phyloP scores from a whole-genome alignment of 1,140 invertebrate genomes.

The Hestina assimilis region DNA sequence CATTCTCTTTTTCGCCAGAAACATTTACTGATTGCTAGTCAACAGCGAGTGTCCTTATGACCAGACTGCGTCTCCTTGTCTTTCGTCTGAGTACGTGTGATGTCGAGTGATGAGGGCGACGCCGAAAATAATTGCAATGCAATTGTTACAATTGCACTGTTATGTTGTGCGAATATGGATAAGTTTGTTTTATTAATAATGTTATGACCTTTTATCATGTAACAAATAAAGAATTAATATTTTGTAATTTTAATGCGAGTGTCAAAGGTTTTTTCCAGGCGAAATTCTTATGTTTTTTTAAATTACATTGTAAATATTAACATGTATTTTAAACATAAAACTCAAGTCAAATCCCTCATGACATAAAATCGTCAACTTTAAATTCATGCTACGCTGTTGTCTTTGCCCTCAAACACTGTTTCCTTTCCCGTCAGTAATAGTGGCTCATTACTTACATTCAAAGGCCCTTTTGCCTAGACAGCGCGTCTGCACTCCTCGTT shows the following conservation, averaged over 20 bases:
- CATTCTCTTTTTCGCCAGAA: background rate
- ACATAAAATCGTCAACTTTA: background rate
- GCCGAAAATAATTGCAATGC: background rate
- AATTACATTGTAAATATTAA: too few relatives aligned
- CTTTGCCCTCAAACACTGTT: background rate
- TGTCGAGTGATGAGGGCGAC: background rate
- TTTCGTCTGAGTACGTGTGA: constrained; percentile 5
- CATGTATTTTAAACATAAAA: too few relatives aligned
- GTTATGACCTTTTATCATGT: too few relatives aligned
- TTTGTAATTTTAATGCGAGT: too few relatives aligned
- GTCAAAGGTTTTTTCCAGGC: too few relatives aligned
- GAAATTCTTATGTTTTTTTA: too few relatives aligned
- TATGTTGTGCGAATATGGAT: too few relatives aligned
- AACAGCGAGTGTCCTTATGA: background rate
- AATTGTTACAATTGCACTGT: too few relatives aligned
- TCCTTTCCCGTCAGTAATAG: background rate
- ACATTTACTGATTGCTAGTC: constrained; percentile 4
- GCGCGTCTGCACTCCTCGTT: background rate
- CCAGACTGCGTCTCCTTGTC: constrained; percentile 7
- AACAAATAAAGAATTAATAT: too few relatives aligned
- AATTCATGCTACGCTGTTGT: background rate
- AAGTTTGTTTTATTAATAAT: too few relatives aligned
- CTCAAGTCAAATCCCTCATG: too few relatives aligned
- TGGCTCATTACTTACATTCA: background rate
- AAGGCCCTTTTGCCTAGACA: background rate